These are phyloP conservation scores for Oscheius sp. DNA, from an alignment of 2,888 invertebrate species.

Conservation along the genomic window DNA sequence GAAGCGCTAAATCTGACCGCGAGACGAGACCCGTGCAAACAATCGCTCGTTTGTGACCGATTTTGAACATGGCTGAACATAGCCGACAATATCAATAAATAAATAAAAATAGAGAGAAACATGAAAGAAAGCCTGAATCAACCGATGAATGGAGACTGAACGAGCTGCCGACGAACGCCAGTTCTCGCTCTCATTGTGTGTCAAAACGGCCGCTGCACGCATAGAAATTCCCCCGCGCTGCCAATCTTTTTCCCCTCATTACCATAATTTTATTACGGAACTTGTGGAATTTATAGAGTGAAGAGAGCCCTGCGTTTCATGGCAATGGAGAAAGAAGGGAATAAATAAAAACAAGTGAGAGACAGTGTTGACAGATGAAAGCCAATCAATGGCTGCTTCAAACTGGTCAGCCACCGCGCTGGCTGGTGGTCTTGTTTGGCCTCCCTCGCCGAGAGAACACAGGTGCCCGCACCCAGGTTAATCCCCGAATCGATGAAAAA, in stretches of 20 bases:
- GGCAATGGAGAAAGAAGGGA: neutral
- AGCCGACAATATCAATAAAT: no score
- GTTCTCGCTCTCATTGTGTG: slow-evolving; percentile 19
- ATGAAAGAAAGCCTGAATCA: no score
- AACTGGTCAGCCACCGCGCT: slow-evolving; percentile 33
- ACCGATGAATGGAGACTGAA: neutral
- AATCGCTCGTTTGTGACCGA: neutral
- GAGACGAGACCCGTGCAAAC: neutral
- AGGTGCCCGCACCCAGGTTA: slow-evolving; percentile 29
- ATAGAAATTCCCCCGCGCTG: neutral
- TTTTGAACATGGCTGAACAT: no score
- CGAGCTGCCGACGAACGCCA: slow-evolving; percentile 8
- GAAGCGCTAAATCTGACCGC: neutral
- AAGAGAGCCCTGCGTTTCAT: neutral
- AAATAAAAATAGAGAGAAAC: no score
- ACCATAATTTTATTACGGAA: slow-evolving; percentile 19
- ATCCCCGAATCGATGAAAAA: slow-evolving; percentile 30
- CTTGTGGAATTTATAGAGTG: neutral
- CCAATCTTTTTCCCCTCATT: slow-evolving; percentile 16
- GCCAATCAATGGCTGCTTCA: slow-evolving; percentile 15
- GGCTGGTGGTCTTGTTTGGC: slow-evolving; percentile 28
- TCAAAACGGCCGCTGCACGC: neutral
- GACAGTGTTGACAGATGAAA: slow-evolving; percentile 20
- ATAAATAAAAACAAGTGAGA: neutral
- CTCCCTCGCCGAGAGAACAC: slow-evolving; percentile 4